Base-by-base conservation (phyloP, 2,113 vertebrate genomes). In the Silurus meridionalis region DNA sequence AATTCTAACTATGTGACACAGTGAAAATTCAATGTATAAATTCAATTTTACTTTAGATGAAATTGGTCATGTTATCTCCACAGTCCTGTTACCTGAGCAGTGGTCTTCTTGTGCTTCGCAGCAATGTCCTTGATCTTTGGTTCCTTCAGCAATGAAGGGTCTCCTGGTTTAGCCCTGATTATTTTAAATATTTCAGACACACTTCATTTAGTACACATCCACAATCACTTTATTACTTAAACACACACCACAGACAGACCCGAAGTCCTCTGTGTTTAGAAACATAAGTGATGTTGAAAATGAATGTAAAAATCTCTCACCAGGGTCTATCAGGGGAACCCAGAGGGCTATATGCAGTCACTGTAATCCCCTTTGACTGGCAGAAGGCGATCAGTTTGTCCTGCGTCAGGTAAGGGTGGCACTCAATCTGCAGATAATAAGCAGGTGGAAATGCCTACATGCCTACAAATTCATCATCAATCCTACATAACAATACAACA, bases 291-390 rank as follows among this genome's bases (percentile, higher is more conserved):
- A 37, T 37, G 37, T 37, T 37, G 2, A 37, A 37, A 37, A 37
- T 37, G 37, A 37, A 37, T 52, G 9, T 53, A 15, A 58, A 37
- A 37, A 58, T 28, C 77, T 10, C 79, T 87, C 9, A 98, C 97
- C 98, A 98, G 71, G 97, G 96, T 87, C 97, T 95, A 92, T 98
- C 97, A 0, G 97, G 97, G 69, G 97, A 98, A 8, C 97, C 97
- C 1, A 99, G 96, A 0, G 98, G 98, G 23, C 97, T 98, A 89
- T 99, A 99, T 0, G 97, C 97, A 0, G 98, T 99, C 90, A 99
- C 96, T 1, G 92, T 6, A 8, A 99, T 97, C 87, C 95, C 96
- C 91, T 97, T 95, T 83, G 97, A 96, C 0, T 96, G 95, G 85
- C 97, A 99, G 89, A 95, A 98, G 80, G 89, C 87, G 84, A 98